Evolutionary conservation across 2,797 vertebrate genomes (phyloP).

Genomic region (Luscinia luscinia): DNA sequence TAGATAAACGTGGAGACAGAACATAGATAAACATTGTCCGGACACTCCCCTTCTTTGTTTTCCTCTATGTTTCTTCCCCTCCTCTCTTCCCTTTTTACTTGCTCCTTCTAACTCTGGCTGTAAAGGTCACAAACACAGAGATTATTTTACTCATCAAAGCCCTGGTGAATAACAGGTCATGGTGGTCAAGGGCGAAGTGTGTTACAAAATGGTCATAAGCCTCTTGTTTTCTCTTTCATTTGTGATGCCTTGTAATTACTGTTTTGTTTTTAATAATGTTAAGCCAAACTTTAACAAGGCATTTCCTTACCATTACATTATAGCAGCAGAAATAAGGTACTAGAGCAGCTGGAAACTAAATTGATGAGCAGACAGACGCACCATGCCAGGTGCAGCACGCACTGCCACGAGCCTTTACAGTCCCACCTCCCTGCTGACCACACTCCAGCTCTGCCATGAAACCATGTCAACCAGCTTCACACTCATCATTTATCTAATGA

Average conservation of each 20-base stretch:
- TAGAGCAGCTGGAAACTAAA: not conserved
- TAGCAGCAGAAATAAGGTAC: not conserved
- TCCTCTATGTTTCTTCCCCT: not conserved
- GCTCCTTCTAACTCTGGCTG: not conserved
- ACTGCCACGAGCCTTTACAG: not conserved
- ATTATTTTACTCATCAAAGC: conserved; percentile 29
- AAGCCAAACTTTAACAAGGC: conserved; percentile 39
- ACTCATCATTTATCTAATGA: not conserved
- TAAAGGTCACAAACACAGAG: not conserved
- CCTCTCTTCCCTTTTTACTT: not conserved
- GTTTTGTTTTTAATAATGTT: conserved; percentile 10
- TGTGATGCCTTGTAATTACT: conserved; percentile 41
- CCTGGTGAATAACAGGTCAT: not conserved
- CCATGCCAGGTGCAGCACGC: fast-evolving
- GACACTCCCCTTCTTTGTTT: not conserved
- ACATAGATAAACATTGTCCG: not conserved
- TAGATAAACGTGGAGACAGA: not conserved
- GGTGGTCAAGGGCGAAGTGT: not conserved
- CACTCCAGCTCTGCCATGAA: not conserved
- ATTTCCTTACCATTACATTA: conserved; percentile 45
- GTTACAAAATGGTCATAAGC: conserved; percentile 30
- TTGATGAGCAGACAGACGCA: not conserved
- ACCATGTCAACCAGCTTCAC: not conserved
- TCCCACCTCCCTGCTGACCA: not conserved
- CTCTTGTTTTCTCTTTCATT: conserved; percentile 49